Base-by-base conservation (phyloP, 2,113 vertebrate genomes). In the Emberiza fucata region DNA sequence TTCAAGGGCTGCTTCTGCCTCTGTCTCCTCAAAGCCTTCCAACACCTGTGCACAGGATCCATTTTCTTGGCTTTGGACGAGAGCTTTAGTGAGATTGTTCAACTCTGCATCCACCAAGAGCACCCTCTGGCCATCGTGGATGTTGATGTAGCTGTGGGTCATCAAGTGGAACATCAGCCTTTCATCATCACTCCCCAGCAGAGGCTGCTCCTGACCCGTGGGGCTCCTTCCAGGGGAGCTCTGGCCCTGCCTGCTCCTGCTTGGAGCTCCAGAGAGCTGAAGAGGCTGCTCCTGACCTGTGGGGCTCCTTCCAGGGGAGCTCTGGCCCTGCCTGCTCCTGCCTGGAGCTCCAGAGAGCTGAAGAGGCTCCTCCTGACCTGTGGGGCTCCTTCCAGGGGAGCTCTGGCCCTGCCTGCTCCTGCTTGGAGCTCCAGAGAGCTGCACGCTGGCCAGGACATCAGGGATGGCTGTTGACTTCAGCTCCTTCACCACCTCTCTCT, bases 101-200 rank as follows among this genome's bases (percentile, higher is more conserved):
- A 98, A 33, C 75, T 98, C 98, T 19, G 96, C 97, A 76, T 99
- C 98, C 12, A 99, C 96, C 14, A 99, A 85, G 57, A 99, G 98
- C 91, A 99, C 75, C 33, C 98, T 98, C 81, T 98, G 98, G 70
- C 99, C 99, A 31, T 98, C 97, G 17, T 97, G 98, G 73, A 98
- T 96, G 70, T 99, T 98, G 89, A 99, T 96, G 82, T 98, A 99
- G 97, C 99, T 99, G 85, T 98, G 98, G 35, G 98, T 98, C 98
- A 99, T 98, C 88, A 99, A 48, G 63, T 99, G 98, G 96, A 98
- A 97, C 76, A 98, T 75, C 14, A 99, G 90, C 51, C 81, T 98
- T 84, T 98, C 97, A 0, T 97, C 88, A 0, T 35, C 44, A 91
- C 89, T 90, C 95, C 70, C 48, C 44, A 84, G 82, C 90, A 81